Conservation (phyloP, 2,888 invertebrate genomes). For the Watsonalla cultraria region DNA sequence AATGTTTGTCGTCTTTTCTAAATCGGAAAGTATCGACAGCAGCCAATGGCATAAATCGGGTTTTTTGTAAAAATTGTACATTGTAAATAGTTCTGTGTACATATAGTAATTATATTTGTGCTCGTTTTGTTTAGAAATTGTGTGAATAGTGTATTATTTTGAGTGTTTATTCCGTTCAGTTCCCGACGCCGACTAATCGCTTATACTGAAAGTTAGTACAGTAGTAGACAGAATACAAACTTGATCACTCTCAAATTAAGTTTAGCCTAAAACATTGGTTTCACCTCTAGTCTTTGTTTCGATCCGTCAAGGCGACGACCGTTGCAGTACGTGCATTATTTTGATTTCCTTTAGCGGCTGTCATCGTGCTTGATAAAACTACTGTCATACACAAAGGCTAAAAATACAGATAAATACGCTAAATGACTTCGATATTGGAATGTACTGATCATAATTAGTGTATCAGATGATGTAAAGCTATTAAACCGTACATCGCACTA, state of each 20-base stretch:
- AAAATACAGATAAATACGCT: conserved; percentile 48
- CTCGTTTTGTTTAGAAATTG: conserved; percentile 79
- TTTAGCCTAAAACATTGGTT: conserved; percentile 39
- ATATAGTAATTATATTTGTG: conserved; percentile 86
- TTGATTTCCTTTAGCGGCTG: conserved; percentile 72
- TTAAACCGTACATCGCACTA: conserved; percentile 36
- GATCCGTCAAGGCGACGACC: conserved; percentile 73
- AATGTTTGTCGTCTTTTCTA: conserved; percentile 75
- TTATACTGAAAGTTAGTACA: conserved; percentile 65
- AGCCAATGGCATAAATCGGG: conserved; percentile 83
- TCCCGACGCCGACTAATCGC: conserved; percentile 80
- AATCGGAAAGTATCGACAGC: conserved; percentile 81
- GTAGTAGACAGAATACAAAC: conserved; percentile 49
- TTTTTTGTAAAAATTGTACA: conserved; percentile 82
- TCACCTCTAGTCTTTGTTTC: conserved; percentile 73
- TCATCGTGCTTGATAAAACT: conserved; percentile 66
- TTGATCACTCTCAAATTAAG: conserved; percentile 30
- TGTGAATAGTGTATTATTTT: conserved; percentile 81
- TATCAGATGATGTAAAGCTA: conserved; percentile 55
- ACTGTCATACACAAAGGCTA: conserved; percentile 66
- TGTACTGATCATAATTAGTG: conserved; percentile 35
- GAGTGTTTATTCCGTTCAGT: conserved; percentile 79
- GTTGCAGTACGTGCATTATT: conserved; percentile 77
- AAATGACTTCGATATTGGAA: conserved; percentile 45
- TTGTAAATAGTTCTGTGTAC: conserved; percentile 86